Evolutionary conservation across 2,797 vertebrate species (phyloP).

Genomic region (Phalloptychus januarius): DNA sequence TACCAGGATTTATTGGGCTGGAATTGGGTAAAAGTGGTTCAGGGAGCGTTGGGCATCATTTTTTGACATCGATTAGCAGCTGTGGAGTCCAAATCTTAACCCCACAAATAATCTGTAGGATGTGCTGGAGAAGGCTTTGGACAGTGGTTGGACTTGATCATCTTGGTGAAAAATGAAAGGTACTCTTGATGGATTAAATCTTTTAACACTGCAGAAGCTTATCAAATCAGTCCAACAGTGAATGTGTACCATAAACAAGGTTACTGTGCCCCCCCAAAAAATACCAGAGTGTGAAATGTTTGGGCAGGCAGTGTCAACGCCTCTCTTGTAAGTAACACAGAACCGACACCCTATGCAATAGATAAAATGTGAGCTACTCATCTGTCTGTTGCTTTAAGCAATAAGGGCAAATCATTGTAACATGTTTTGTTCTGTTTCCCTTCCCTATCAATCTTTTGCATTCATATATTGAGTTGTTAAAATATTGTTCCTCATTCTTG

Average conservation of each 20-base stretch:
- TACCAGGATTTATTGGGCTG: background rate
- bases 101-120: background rate
- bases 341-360: constrained; percentile 28
- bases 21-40: background rate
- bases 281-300: background rate
- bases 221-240: background rate
- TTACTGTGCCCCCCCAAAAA: background rate
- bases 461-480: background rate
- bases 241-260: background rate
- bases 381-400: constrained; percentile 7
- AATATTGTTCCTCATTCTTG: background rate
- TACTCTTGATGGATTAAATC: background rate
- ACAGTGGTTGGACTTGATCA: background rate
- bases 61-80: background rate
- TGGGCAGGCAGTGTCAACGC: background rate
- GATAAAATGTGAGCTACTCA: constrained; percentile 26
- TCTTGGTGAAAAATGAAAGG: background rate
- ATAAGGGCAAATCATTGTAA: background rate
- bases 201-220: background rate
- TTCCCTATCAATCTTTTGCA: background rate
- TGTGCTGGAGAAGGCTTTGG: background rate
- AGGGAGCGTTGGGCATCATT: background rate
- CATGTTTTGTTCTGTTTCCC: background rate
- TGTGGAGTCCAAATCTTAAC: background rate
- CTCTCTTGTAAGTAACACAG: constrained; percentile 35